Evolutionary conservation across 1,140 invertebrate species (phyloP).

Genomic region (Diabrotica undecimpunctata): DNA sequence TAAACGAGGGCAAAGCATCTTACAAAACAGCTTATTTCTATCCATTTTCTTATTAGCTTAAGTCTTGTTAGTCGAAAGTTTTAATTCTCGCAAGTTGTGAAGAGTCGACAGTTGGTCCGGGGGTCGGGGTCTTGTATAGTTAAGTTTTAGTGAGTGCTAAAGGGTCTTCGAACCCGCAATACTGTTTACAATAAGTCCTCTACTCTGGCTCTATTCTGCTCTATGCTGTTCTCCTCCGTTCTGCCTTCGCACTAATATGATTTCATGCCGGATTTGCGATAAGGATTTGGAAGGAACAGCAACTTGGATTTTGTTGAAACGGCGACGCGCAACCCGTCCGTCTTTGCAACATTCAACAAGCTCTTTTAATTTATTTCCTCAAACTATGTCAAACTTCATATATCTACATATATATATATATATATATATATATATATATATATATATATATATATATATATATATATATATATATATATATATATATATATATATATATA

Average conservation of each 20-base stretch:
- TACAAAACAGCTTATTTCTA: slow-evolving; percentile 50
- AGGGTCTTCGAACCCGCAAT: slow-evolving; percentile 48
- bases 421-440: too few species aligned
- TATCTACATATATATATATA: too few species aligned
- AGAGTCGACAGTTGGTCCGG: slow-evolving; percentile 49
- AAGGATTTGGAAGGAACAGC: slow-evolving; percentile 43
- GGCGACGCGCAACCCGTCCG: slow-evolving; percentile 12
- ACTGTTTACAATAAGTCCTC: slow-evolving; percentile 47
- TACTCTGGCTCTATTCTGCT: slow-evolving; percentile 24
- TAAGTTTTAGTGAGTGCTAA: slow-evolving; percentile 49
- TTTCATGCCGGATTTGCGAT: slow-evolving; percentile 54
- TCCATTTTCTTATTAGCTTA: slow-evolving; percentile 50
- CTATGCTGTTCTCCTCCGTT: slow-evolving; percentile 8
- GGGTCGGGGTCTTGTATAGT: slow-evolving; percentile 44
- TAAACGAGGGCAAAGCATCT: slow-evolving; percentile 45
- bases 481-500: too few species aligned
- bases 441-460: too few species aligned
- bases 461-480: too few species aligned
- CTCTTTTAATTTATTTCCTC: too few species aligned
- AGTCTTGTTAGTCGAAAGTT: slow-evolving; percentile 55
- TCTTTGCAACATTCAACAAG: neutral
- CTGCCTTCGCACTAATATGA: slow-evolving; percentile 50
- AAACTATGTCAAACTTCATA: too few species aligned
- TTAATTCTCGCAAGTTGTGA: slow-evolving; percentile 54
- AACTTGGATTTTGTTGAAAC: slow-evolving; percentile 30